phyloP scores from a whole-genome alignment of 2,888 invertebrate species.

The Nemotelus pantherinus region DNA sequence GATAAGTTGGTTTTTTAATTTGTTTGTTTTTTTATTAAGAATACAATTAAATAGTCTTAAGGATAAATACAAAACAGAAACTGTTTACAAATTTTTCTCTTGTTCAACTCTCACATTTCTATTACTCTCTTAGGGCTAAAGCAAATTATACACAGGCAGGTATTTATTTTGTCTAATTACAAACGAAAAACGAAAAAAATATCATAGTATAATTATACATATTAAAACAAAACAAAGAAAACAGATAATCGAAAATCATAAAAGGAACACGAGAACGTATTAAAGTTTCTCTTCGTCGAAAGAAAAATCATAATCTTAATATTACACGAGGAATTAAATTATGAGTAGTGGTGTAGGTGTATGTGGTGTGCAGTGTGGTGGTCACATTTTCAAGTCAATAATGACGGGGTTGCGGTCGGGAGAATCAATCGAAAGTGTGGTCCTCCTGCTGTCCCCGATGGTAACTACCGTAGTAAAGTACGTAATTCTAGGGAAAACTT shows the following conservation, averaged over 20 bases:
- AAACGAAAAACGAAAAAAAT: background rate
- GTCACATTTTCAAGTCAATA: slow-evolving; percentile 39
- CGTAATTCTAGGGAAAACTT: slow-evolving; percentile 27
- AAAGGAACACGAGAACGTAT: background rate
- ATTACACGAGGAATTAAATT: slow-evolving; percentile 43
- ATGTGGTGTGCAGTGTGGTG: slow-evolving; percentile 44
- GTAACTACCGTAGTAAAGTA: slow-evolving; percentile 33
- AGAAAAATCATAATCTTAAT: slow-evolving; percentile 33
- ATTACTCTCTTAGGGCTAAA: slow-evolving; percentile 32
- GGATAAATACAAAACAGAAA: slow-evolving; percentile 46
- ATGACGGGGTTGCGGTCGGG: background rate
- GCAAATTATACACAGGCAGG: slow-evolving; percentile 34
- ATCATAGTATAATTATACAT: slow-evolving; percentile 23
- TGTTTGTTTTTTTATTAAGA: slow-evolving; percentile 19
- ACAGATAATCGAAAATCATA: slow-evolving; percentile 27
- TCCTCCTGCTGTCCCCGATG: slow-evolving; percentile 6
- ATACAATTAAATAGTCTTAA: slow-evolving; percentile 45
- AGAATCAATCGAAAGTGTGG: background rate
- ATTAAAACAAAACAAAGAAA: slow-evolving; percentile 32
- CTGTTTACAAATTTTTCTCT: slow-evolving; percentile 46
- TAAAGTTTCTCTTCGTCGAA: too few species aligned
- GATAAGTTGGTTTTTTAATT: too few species aligned
- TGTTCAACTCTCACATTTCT: slow-evolving; percentile 25
- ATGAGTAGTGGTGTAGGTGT: slow-evolving; percentile 41
- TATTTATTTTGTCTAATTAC: slow-evolving; percentile 17